Evolutionary conservation across 2,888 invertebrate genomes (phyloP), one percentile per base, ranked within the genome.

Genomic region (Hypsopygia costalis): DNA sequence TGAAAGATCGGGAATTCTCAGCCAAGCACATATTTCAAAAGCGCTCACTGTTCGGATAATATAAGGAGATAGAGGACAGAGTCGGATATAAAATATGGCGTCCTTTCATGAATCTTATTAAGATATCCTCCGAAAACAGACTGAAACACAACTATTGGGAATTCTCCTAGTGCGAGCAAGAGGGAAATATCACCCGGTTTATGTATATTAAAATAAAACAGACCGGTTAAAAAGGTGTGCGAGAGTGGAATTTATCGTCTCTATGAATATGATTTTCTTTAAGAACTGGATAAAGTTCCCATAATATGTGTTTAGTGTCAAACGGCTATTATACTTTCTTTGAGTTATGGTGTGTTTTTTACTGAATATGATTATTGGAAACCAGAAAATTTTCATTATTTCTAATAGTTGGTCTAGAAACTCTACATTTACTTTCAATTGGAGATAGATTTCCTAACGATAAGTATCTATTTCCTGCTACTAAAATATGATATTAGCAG

Each of bases 71-170:
- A 89, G 88, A 89, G 87, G 89, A 87, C 88, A 86, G 83, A 91
- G 85, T 90, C 89, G 90, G 91, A 91, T 91, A 93, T 93, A 93
- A 93, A 93, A 93, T 93, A 93, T 93, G 92, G 92, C 92, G 91
- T 91, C 92, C 93, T 93, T 93, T 93, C 93, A 93, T 93, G 93
- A 93, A 93, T 93, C 93, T 93, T 93, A 93, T 93, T 93, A 93
- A 92, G 92, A 92, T 93, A 93, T 92, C 92, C 92, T 89, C 85
- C 89, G 80, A 90, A 91, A 91, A 91, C 79, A 46, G 86, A 87
- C 54, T 51, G 75, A 56, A 86, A 83, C 46, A 55, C 50, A 62
- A 62, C 61, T 58, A 74, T 62, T 33, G 11, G 46, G 43, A 52
- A 48, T 44, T 41, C 1, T 2, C 0, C 6, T 22, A 16, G 60